Evolutionary conservation across 2,797 vertebrate genomes (phyloP).

Genomic region (Thalassophryne amazonica): DNA sequence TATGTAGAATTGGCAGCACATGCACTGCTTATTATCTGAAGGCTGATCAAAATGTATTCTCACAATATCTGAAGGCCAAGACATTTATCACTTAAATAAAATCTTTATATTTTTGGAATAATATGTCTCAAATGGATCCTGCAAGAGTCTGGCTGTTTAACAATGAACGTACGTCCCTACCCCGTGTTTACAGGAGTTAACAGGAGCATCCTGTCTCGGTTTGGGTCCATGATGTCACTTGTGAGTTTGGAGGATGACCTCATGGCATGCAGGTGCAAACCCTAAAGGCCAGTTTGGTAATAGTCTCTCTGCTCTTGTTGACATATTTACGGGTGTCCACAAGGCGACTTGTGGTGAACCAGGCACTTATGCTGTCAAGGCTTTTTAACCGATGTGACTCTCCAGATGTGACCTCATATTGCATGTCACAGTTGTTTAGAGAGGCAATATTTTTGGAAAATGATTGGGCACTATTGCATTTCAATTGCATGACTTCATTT

Average conservation of each 20-base stretch:
- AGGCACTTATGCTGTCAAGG: slow-evolving; percentile 39
- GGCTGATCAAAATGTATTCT: slow-evolving; percentile 5
- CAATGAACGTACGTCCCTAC: no score
- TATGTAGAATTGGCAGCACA: slow-evolving; percentile 9
- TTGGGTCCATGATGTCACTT: slow-evolving; percentile 22
- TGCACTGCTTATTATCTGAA: slow-evolving; percentile 8
- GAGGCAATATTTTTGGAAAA: slow-evolving; percentile 16
- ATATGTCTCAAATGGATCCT: no score
- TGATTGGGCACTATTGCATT: slow-evolving; percentile 19
- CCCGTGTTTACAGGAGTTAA: slow-evolving; percentile 31
- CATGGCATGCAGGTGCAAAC: slow-evolving; percentile 58
- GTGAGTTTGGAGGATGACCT: slow-evolving; percentile 47
- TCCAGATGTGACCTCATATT: slow-evolving; percentile 56
- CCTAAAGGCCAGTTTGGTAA: slow-evolving; percentile 62
- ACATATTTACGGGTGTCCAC: slow-evolving; percentile 60
- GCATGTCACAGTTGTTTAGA: slow-evolving; percentile 30
- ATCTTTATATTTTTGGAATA: no score
- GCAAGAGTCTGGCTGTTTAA: no score
- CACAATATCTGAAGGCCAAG: neutral
- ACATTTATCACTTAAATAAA: no score
- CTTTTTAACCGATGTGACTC: slow-evolving; percentile 33
- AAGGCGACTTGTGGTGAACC: slow-evolving; percentile 31
- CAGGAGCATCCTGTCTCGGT: slow-evolving; percentile 25
- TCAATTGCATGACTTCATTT: slow-evolving; percentile 21
- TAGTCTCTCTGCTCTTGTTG: slow-evolving; percentile 35